Base-by-base conservation (phyloP, 2,113 vertebrate genomes). In the Petaurus breviceps region DNA sequence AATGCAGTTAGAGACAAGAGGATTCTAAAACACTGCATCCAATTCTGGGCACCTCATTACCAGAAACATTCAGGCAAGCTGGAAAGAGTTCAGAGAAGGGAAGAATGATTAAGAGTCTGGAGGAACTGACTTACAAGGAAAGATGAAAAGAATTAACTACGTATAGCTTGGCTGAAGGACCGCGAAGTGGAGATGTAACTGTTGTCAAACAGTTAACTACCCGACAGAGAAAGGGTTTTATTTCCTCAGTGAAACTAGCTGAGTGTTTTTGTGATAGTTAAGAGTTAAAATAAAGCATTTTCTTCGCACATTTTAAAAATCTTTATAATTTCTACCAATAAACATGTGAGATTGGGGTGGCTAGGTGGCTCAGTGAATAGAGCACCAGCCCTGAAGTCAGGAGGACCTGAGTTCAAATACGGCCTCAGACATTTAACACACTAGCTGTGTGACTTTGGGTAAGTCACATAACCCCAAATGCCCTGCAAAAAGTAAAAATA, bases 71-170 rank as follows among this genome's bases (percentile, higher is more conserved):
- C 94, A 95, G 53, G 91, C 49, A 95, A 95, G 92, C 92, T 96
- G 55, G 94, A 95, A 49, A 3, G 52, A 95, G 91, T 96, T 97
- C 95, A 96, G 95, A 96, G 94, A 92, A 46, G 10, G 77, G 54
- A 94, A 96, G 94, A 97, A 97, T 91, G 94, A 93, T 96, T 94
- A 94, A 96, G 93, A 97, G 55, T 24, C 92, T 94, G 37, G 61
- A 61, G 93, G 51, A 89, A 93, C 93, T 96, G 50, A 96, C 22
- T 96, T 95, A 91, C n/a, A 96, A 94, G 92, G 55, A 93, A 96
- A 92, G 68, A 95, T 93, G 94, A 90, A 22, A 94, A 96, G 94
- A 90, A 94, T 47, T 96, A 90, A 93, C 28, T 95, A 49, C 93
- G 31, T 93, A 12, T 28, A 90, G 16, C 51, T 95, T 93, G 89